Percentiles rank a stretch among this genome's conserved stretches.
These are phyloP conservation scores for Brachirus orientalis DNA, from an alignment of 2,113 vertebrate genomes.

Conservation along the genomic window DNA sequence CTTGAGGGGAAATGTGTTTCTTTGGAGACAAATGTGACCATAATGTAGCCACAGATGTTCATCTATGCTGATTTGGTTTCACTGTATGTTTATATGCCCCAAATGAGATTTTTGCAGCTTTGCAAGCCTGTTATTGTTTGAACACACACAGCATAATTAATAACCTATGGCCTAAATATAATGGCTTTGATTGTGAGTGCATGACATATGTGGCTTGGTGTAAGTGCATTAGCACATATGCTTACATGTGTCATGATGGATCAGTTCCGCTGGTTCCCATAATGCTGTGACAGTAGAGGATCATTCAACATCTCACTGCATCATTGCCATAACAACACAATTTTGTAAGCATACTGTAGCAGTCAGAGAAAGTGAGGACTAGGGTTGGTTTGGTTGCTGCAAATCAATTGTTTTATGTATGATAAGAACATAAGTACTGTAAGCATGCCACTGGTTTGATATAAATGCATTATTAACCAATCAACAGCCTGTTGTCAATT, in stretches of 20 bases:
- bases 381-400: too few species aligned
- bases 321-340: conserved; percentile 9
- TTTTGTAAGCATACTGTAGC: background rate
- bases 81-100: background rate
- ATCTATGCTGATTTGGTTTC: background rate
- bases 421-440: too few species aligned
- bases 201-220: background rate
- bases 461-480: too few species aligned
- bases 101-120: background rate
- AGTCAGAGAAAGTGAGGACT: too few species aligned
- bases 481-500: too few species aligned
- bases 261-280: background rate
- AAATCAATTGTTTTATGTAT: too few species aligned
- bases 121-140: background rate
- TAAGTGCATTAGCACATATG: background rate
- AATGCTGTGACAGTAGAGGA: background rate
- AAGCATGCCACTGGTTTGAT: too few species aligned
- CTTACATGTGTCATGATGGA: background rate
- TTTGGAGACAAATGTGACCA: conserved; percentile 12
- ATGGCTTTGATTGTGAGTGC: background rate
- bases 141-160: background rate
- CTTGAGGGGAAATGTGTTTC: conserved; percentile 24
- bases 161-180: background rate
- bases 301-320: background rate
- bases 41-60: conserved; percentile 5